phyloP scores from a whole-genome alignment of 2,797 vertebrate species.

The Ceryle rudis region DNA sequence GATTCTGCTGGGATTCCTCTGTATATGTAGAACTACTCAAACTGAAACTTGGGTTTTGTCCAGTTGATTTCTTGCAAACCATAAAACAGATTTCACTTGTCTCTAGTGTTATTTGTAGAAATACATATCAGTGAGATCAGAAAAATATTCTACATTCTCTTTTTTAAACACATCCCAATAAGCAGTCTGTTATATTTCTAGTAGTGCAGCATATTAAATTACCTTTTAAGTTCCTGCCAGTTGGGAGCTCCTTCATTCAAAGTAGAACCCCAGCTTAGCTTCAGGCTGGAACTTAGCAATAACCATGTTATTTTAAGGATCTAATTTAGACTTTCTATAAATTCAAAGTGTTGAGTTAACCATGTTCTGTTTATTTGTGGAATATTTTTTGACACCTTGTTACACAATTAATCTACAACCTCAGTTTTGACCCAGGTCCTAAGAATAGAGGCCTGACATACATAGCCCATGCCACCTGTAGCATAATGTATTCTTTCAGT shows the following conservation, averaged over 20 bases:
- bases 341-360: conserved; percentile 79
- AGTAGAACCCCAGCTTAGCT: conserved; percentile 76
- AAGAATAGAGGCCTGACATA: conserved; percentile 68
- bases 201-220: conserved; percentile 77
- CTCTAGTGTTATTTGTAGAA: conserved; percentile 73
- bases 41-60: conserved; percentile 80
- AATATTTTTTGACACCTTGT: conserved; percentile 88
- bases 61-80: conserved; percentile 79
- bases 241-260: conserved; percentile 76
- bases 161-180: conserved; percentile 73
- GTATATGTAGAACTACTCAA: conserved; percentile 76
- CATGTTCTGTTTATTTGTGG: conserved; percentile 84
- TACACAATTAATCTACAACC: conserved; percentile 82
- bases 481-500: conserved; percentile 51
- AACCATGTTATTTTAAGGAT: conserved; percentile 82
- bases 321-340: conserved; percentile 81
- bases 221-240: conserved; percentile 86
- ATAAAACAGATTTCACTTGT: conserved; percentile 85
- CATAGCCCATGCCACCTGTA: conserved; percentile 51
- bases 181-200: conserved; percentile 85
- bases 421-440: conserved; percentile 64
- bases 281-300: conserved; percentile 72
- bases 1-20: conserved; percentile 80
- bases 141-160: conserved; percentile 73
- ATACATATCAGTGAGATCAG: conserved; percentile 76